phyloP scores from a whole-genome alignment of 2,797 vertebrate genomes.

The Pangasius larnaudii region DNA sequence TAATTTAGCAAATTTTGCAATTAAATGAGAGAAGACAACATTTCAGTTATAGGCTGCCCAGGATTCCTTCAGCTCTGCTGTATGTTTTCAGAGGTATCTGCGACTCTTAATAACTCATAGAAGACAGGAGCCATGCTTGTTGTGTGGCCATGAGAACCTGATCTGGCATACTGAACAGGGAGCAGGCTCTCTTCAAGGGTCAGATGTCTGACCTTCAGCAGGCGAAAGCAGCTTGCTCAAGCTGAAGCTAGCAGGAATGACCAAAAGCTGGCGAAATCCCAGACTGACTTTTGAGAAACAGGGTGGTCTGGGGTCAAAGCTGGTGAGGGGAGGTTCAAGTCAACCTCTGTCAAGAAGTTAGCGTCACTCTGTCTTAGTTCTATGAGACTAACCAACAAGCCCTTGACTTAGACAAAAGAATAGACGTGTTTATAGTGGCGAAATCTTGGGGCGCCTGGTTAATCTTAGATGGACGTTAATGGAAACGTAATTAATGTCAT shows the following conservation, averaged over 20 bases:
- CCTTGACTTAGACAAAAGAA: conserved; percentile 48
- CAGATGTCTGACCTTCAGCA: conserved; percentile 65
- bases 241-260: conserved; percentile 67
- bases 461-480: background rate
- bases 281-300: conserved; percentile 65
- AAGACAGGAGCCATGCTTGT: conserved; percentile 17
- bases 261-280: conserved; percentile 67
- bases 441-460: background rate
- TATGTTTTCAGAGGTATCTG: background rate
- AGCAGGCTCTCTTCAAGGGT: conserved; percentile 60
- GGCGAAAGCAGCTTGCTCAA: conserved; percentile 63
- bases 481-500: background rate
- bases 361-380: conserved; percentile 35
- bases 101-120: conserved; percentile 4
- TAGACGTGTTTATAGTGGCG: conserved; percentile 31
- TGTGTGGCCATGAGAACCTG: conserved; percentile 35
- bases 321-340: conserved; percentile 49
- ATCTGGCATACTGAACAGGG: conserved; percentile 57
- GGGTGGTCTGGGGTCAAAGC: conserved; percentile 66
- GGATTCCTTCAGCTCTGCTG: background rate
- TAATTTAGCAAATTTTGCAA: background rate
- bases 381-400: conserved; percentile 32
- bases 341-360: conserved; percentile 39
- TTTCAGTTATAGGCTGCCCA: background rate
- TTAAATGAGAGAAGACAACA: background rate